These are phyloP conservation scores for Sesamia nonagrioides DNA, from an alignment of 1,140 invertebrate genomes.

Conservation along the genomic window DNA sequence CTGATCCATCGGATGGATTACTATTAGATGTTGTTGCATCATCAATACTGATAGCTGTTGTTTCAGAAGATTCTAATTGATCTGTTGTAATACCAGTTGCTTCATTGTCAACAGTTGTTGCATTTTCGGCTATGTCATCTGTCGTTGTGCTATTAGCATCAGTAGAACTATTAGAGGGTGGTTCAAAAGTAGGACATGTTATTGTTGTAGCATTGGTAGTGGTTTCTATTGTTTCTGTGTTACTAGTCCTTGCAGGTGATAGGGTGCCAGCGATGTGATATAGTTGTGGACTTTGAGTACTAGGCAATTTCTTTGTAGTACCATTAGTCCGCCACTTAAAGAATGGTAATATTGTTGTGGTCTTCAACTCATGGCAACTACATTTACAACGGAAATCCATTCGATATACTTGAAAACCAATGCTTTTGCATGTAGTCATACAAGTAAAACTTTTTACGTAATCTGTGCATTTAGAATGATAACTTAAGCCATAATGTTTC, in stretches of 20 bases:
- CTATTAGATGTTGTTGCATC: too few species aligned
- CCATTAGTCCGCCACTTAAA: slow-evolving; percentile 77
- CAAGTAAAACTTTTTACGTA: slow-evolving; percentile 73
- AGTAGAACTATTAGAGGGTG: too few species aligned
- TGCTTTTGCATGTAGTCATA: slow-evolving; percentile 75
- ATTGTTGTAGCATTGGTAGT: too few species aligned
- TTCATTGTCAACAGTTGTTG: too few species aligned
- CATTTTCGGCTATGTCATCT: too few species aligned
- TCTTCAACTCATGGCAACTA: slow-evolving; percentile 75
- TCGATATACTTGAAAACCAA: slow-evolving; percentile 73
- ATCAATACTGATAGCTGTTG: too few species aligned
- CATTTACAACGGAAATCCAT: slow-evolving; percentile 70
- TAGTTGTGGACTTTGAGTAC: slow-evolving; percentile 64
- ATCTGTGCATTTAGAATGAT: slow-evolving; percentile 63
- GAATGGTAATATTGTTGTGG: slow-evolving; percentile 68
- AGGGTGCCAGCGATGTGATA: slow-evolving; percentile 73
- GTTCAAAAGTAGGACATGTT: too few species aligned
- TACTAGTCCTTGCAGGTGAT: slow-evolving; percentile 50
- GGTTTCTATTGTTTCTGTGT: neutral
- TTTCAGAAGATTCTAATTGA: too few species aligned
- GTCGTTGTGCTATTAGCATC: too few species aligned
- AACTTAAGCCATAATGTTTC: slow-evolving; percentile 77
- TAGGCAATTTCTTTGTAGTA: slow-evolving; percentile 65
- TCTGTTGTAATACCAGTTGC: too few species aligned
- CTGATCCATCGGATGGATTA: too few species aligned